phyloP scores from a whole-genome alignment of 2,888 invertebrate genomes.

The Acholoe squamosa region DNA sequence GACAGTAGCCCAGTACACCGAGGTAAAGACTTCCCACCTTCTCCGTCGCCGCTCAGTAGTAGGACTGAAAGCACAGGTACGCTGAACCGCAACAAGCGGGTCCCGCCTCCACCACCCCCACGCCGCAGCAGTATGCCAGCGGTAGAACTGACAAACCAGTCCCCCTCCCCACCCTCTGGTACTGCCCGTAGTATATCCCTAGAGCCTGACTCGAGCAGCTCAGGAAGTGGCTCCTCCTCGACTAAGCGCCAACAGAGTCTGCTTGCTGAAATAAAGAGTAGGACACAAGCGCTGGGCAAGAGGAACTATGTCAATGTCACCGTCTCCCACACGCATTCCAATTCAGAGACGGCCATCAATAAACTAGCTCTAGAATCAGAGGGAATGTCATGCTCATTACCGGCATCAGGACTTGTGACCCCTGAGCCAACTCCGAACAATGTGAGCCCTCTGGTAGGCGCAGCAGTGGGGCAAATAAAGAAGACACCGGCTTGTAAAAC shows the following conservation, averaged over 20 bases:
- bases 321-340: conserved; percentile 47
- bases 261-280: conserved; percentile 30
- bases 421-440: not conserved
- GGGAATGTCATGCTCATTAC: not conserved
- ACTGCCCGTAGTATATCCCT: not conserved
- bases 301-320: conserved; percentile 33
- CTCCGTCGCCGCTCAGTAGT: conserved; percentile 53
- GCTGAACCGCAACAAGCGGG: conserved; percentile 57
- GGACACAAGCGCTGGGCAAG: conserved; percentile 7
- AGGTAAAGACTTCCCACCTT: conserved; percentile 56
- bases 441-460: not conserved
- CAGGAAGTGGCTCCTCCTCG: conserved; percentile 1
- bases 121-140: conserved; percentile 66
- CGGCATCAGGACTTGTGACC: not conserved
- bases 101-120: conserved; percentile 65
- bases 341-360: conserved; percentile 56
- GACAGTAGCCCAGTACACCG: conserved; percentile 66
- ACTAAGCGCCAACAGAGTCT: not conserved
- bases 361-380: not conserved
- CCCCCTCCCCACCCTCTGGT: conserved; percentile 42
- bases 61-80: conserved; percentile 61
- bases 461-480: no score
- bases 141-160: conserved; percentile 22
- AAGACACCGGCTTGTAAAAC: conserved; percentile 35
- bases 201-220: not conserved